Percentiles rank a stretch among this genome's conserved stretches.
Evolutionary conservation across 30 jellyfish, hydroid and myxozoan genomes (phyloP).

Genomic region (Catostylus mosaicus): DNA sequence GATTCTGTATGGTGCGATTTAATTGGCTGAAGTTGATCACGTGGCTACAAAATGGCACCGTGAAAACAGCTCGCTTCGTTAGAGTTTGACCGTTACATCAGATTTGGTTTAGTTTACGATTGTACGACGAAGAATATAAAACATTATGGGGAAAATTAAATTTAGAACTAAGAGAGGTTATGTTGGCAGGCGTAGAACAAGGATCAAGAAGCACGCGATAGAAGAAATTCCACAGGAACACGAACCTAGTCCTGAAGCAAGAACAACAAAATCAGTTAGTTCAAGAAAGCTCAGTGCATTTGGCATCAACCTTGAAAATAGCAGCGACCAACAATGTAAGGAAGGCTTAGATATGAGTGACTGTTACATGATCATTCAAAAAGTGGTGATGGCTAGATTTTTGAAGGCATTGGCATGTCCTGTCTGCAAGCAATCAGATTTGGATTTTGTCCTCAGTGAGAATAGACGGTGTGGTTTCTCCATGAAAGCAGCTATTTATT

Average conservation of each 20-base stretch:
- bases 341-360: neutral
- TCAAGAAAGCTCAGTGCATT: conserved; percentile 12
- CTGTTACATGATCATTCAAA: conserved; percentile 15
- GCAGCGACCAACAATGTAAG: neutral
- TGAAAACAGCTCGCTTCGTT: too few species aligned
- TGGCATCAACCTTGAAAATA: conserved; percentile 1
- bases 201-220: neutral
- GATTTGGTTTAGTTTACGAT: too few species aligned
- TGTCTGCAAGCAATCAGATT: neutral
- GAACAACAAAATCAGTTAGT: conserved; percentile 4
- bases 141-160: too few species aligned
- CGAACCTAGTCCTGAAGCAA: too few species aligned
- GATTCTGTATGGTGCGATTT: too few species aligned
- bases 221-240: neutral
- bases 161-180: neutral
- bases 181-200: neutral
- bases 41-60: too few species aligned
- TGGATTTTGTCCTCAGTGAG: neutral
- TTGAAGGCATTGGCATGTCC: conserved; percentile 1
- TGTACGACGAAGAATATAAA: too few species aligned
- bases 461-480: neutral
- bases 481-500: neutral
- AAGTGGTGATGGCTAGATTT: neutral
- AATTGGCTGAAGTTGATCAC: too few species aligned
- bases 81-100: too few species aligned